Percentiles rank a stretch among this genome's conserved stretches.
Evolutionary conservation across 2,113 vertebrate species (phyloP).

Genomic region (Speoplatyrhinus poulsoni): DNA sequence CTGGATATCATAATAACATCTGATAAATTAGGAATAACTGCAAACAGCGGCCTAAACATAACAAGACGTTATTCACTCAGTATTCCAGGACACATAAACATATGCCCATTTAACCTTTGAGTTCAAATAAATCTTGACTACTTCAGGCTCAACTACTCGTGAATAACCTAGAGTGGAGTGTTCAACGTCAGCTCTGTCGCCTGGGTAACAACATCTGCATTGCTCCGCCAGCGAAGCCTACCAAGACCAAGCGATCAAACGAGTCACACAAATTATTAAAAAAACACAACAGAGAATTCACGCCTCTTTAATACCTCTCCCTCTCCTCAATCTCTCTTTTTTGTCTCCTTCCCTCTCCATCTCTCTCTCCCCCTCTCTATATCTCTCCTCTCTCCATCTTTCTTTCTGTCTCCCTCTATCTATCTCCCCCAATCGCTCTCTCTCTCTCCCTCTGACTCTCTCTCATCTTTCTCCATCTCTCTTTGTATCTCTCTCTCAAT

Average conservation of each 20-base stretch:
- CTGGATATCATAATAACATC: too few relatives aligned
- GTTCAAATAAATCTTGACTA: background rate
- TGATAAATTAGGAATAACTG: too few relatives aligned
- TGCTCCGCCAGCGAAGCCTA: background rate
- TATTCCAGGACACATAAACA: background rate
- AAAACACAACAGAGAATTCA: too few relatives aligned
- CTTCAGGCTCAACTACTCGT: background rate
- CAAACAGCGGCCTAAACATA: too few relatives aligned
- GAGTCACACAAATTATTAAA: too few relatives aligned
- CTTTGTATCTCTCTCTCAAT: background rate
- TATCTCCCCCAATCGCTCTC: background rate
- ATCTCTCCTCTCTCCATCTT: background rate
- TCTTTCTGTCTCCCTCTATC: background rate
- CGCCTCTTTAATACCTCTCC: too few relatives aligned
- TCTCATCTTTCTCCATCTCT: background rate
- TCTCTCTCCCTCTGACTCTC: background rate
- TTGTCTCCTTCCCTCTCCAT: too few relatives aligned
- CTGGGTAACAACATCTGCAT: constrained; percentile 18
- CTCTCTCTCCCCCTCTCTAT: too few relatives aligned
- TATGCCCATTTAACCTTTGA: background rate
- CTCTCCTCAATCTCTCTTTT: too few relatives aligned
- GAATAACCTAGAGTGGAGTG: background rate
- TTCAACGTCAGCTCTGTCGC: background rate
- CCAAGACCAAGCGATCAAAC: too few relatives aligned
- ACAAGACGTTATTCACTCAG: too few relatives aligned